Evolutionary conservation across 2,888 invertebrate species (phyloP), one percentile per base, ranked within the genome.

Genomic region (Uloborus plumipes): DNA sequence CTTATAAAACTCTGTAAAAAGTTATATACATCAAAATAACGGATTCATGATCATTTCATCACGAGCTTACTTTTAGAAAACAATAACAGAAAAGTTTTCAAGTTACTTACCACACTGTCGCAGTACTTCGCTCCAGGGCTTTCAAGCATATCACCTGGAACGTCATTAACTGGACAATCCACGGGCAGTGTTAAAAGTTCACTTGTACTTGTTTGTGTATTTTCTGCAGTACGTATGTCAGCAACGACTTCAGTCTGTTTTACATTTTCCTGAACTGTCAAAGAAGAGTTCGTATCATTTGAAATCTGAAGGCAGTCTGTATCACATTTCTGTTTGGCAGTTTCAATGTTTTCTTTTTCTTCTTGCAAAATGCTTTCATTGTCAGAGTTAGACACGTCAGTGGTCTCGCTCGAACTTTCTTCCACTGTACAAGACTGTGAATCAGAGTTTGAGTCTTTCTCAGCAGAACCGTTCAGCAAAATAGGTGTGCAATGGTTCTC

Each of bases 41-140:
- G n/a, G n/a, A n/a, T n/a, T n/a, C n/a, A n/a, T n/a, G n/a, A n/a
- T n/a, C n/a, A n/a, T n/a, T n/a, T n/a, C n/a, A n/a, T n/a, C n/a
- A n/a, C n/a, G n/a, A n/a, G n/a, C n/a, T n/a, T n/a, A n/a, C n/a
- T n/a, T n/a, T n/a, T n/a, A 9, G 11, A 16, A 58, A 58, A 16
- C n/a, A 58, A 58, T 16, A 58, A 16, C 18, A 59, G 22, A 59
- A 4, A 20, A 18, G 59, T 18, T 14, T 20, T 64, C 64, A 31
- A 39, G 47, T 15, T 53, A 55, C 75, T 75, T 75, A 75, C 75
- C 75, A 67, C 47, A 53, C 75, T 75, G 18, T 75, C 75, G 26
- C 75, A 59, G 39, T 75, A 75, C 6, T 47, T 50, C 1, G 59
- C 31, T 59, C 26, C 58, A 11, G 75, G 61, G 26, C 67, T 67